phyloP scores from a whole-genome alignment of 2,797 vertebrate species.

The Dromococcyx pavoninus region DNA sequence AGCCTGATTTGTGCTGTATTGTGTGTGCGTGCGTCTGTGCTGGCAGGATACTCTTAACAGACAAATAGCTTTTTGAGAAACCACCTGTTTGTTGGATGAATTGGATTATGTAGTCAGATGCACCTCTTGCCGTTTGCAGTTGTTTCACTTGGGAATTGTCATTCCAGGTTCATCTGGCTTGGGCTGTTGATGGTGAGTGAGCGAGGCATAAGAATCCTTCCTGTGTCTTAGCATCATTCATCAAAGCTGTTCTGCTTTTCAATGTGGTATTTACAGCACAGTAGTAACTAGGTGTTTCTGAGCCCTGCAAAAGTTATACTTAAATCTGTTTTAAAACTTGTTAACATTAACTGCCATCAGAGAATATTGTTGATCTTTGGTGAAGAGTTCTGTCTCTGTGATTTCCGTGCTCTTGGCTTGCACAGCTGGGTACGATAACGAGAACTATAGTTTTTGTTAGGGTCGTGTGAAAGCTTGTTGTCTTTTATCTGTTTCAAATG shows the following conservation, averaged over 20 bases:
- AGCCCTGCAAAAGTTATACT: not conserved
- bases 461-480: not conserved
- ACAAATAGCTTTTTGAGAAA: not conserved
- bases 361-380: not conserved
- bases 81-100: not conserved
- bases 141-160: not conserved
- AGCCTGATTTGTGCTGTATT: accelerated
- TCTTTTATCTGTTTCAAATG: not conserved
- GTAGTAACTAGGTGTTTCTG: not conserved
- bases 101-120: not conserved
- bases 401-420: not conserved
- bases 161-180: not conserved
- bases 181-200: not conserved
- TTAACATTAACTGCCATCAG: not conserved
- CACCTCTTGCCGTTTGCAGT: not conserved
- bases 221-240: not conserved
- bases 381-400: not conserved
- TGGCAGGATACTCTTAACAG: not conserved
- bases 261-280: not conserved
- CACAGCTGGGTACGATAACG: not conserved
- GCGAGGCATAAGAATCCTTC: not conserved
- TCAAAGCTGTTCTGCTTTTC: not conserved
- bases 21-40: accelerated
- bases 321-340: not conserved
- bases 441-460: not conserved